Evolutionary conservation across 2,113 vertebrate genomes (phyloP), one percentile per base, ranked within the genome.

Genomic region (Shinisaurus crocodilurus): DNA sequence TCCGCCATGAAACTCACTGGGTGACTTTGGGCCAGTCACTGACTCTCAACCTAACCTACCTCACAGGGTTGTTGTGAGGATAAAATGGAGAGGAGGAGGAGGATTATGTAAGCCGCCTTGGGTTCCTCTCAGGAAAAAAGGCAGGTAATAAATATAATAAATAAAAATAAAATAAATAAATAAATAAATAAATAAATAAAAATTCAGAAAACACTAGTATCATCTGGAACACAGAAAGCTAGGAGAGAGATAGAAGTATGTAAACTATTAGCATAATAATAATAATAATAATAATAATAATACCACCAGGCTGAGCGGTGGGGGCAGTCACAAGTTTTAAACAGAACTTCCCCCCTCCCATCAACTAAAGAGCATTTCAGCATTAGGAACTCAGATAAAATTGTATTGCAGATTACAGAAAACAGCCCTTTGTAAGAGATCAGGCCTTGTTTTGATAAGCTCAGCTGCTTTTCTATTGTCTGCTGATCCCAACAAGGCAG

Each of bases 401-500:
- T 5, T 48, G 60, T 94, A 34, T 37, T 43, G 88, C 88, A 75
- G 37, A 12, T 69, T 65, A 23, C 40, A 88, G 43, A 88, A 79
- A 88, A 45, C 27, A 79, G 29, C 25, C 29, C 7, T 37, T 94
- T 93, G 91, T 88, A 23, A 63, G 20, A 63, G 16, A 90, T 93
- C 34, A 89, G 86, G 3, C 65, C 82, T 85, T 75, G 37, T 91
- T 91, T 90, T 89, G 76, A 86, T 93, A 88, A 80, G 75, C 65
- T 92, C 87, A 92, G 37, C 89, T 88, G 90, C 80, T 87, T 85
- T 45, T 72, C 63, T 89, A 45, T 82, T 92, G 1, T 90, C 75
- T 91, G 88, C 60, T 69, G 90, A 76, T 88, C 48, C 86, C 85
- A n/a, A n/a, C 54, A 91, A 93, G 93, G 89, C 83, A 95, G 93